phyloP scores from a whole-genome alignment of 2,888 invertebrate genomes.

The Anodontia alba region DNA sequence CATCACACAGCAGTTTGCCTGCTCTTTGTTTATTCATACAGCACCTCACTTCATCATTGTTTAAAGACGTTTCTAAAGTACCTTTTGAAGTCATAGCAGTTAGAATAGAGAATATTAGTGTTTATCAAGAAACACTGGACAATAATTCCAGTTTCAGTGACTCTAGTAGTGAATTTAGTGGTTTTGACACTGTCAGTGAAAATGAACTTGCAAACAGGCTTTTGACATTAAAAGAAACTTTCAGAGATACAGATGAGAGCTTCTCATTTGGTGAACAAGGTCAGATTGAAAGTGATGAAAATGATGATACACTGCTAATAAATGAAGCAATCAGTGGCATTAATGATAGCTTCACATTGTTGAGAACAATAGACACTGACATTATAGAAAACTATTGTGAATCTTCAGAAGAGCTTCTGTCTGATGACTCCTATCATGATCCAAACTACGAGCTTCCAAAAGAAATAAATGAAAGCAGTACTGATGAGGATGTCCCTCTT shows the following conservation, averaged over 20 bases:
- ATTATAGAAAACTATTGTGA: neutral
- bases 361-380: neutral
- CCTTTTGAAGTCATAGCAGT: neutral
- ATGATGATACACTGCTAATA: neutral
- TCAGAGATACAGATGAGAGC: neutral
- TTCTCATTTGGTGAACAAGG: neutral
- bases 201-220: neutral
- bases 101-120: neutral
- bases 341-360: neutral
- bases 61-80: neutral
- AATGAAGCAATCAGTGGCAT: neutral
- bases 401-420: neutral
- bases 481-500: neutral
- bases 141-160: neutral
- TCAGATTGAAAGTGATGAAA: neutral
- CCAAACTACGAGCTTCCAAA: neutral
- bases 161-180: neutral
- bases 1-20: neutral
- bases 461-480: neutral
- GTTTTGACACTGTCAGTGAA: neutral
- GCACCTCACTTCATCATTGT: neutral
- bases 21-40: neutral
- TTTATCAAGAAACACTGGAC: neutral
- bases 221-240: neutral
- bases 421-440: neutral